phyloP scores from a whole-genome alignment of 2,888 invertebrate species.

The Himalopsyche anomala region DNA sequence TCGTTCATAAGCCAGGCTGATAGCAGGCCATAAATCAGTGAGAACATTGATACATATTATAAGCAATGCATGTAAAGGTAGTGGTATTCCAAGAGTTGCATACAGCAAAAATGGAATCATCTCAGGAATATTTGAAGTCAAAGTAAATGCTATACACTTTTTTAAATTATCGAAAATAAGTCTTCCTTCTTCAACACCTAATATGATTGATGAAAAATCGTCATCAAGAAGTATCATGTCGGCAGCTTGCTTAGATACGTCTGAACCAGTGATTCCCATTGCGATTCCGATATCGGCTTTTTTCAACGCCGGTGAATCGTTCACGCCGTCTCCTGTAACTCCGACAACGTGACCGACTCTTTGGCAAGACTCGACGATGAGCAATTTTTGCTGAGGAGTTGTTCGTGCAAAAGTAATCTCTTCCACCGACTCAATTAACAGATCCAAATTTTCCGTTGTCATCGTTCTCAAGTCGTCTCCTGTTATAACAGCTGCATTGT shows the following conservation, averaged over 20 bases:
- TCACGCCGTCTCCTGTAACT: conserved; percentile 93
- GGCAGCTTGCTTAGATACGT: conserved; percentile 91
- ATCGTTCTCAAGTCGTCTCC: conserved; percentile 79
- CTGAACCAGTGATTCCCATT: conserved; percentile 87
- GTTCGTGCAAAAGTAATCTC: conserved; percentile 88
- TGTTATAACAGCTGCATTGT: conserved; percentile 72
- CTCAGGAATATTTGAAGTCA: conserved; percentile 91
- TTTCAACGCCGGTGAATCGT: conserved; percentile 91
- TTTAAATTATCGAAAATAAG: conserved; percentile 91
- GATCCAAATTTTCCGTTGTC: conserved; percentile 76
- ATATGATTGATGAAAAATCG: conserved; percentile 91
- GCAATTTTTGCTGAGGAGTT: conserved; percentile 82
- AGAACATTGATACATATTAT: conserved; percentile 87
- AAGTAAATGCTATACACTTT: conserved; percentile 90
- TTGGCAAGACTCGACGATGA: conserved; percentile 88
- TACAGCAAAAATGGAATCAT: conserved; percentile 89
- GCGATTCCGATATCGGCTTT: conserved; percentile 90
- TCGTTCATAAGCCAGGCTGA: conserved; percentile 86
- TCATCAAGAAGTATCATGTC: conserved; percentile 94
- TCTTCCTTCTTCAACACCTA: conserved; percentile 88
- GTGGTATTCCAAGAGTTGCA: conserved; percentile 84
- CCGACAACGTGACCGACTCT: conserved; percentile 87
- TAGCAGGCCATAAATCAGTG: conserved; percentile 87
- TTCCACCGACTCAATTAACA: conserved; percentile 77
- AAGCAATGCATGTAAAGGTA: conserved; percentile 79